These are phyloP conservation scores for Dione vanillae DNA, from an alignment of 2,888 invertebrate genomes.

Conservation along the genomic window DNA sequence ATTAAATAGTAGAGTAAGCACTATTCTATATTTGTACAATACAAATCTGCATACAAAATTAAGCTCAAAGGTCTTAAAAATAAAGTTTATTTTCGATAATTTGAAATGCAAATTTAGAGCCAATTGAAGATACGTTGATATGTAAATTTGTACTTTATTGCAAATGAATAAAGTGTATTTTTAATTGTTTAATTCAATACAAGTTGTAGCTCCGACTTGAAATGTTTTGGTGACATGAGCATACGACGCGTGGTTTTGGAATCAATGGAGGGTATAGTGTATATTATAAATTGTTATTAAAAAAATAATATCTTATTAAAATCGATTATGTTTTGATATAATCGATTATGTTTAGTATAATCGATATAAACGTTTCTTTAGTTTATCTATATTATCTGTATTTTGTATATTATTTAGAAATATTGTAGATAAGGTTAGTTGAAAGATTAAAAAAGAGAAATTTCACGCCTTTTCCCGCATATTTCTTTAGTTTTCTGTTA, in stretches of 20 bases:
- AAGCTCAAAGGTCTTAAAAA: background rate
- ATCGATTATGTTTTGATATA: no score
- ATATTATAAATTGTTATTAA: background rate
- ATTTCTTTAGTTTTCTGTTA: no score
- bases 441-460: background rate
- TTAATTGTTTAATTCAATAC: constrained; percentile 47
- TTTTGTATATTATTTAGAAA: no score
- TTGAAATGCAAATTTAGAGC: constrained; percentile 15
- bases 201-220: constrained; percentile 68
- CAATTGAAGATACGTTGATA: constrained; percentile 46
- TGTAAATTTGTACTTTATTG: constrained; percentile 57
- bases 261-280: background rate
- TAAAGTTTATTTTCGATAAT: constrained; percentile 43
- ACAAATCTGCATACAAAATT: constrained; percentile 38
- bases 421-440: no score
- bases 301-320: no score
- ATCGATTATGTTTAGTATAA: no score
- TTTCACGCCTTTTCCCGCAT: background rate
- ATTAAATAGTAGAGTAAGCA: constrained; percentile 9
- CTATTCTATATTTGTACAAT: constrained; percentile 34
- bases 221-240: constrained; percentile 83
- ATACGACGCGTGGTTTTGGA: constrained; percentile 61
- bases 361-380: no score
- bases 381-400: no score
- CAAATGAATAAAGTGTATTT: constrained; percentile 48